Evolutionary conservation across 2,113 vertebrate genomes (phyloP).

Genomic region (Typhlomys cinereus): DNA sequence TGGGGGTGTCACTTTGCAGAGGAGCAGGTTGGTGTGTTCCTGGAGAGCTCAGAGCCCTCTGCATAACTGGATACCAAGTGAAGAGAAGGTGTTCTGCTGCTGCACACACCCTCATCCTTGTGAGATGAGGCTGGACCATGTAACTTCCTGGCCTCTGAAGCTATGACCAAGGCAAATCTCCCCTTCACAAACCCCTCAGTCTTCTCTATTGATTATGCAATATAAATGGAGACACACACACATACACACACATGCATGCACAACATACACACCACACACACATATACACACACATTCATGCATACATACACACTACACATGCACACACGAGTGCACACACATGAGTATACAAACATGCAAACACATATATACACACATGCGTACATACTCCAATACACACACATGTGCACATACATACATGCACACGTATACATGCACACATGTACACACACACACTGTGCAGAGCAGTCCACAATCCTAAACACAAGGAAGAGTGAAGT

Average conservation of each 20-base stretch:
- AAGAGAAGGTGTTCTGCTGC: background rate
- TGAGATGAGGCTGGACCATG: background rate
- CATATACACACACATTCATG: no score
- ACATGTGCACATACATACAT: background rate
- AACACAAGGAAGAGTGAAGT: background rate
- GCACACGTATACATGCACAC: background rate
- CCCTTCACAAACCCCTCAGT: background rate
- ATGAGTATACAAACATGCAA: no score
- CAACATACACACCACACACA: rapidly evolving
- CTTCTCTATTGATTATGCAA: background rate
- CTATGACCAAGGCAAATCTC: background rate
- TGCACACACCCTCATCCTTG: background rate
- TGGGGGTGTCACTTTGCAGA: background rate
- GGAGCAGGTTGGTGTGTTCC: background rate
- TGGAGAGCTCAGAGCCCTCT: background rate
- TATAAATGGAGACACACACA: background rate
- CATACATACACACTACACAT: no score
- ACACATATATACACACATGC: background rate
- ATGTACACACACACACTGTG: background rate
- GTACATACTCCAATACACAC: no score
- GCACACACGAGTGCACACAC: no score
- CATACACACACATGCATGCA: background rate
- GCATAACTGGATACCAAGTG: background rate
- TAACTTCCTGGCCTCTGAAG: background rate
- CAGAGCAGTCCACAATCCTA: rapidly evolving